Evolutionary conservation across 2,113 vertebrate species (phyloP), one percentile per base, ranked within the genome.

Genomic region (Mormyrus lacerda): DNA sequence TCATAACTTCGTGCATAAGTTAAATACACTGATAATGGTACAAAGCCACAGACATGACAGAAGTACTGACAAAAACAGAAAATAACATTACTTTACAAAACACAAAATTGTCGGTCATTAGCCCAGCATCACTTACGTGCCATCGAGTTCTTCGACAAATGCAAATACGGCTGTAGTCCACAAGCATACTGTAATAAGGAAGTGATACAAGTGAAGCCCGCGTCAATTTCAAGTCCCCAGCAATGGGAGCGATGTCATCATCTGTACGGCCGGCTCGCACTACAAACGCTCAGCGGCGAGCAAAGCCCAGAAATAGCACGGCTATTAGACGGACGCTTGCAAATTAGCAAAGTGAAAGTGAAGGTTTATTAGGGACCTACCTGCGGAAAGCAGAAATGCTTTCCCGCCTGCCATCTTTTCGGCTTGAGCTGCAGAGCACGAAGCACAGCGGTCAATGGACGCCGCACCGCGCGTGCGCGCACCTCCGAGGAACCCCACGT

Each of bases 101-200:
- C n/a, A 69, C 35, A 42, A 39, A 79, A 42, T 1, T 39, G 15
- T 79, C 73, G 13, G 73, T 42, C 35, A 9, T 42, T 79, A 79
- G 8, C 4, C 35, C 73, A 79, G 91, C 88, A 91, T 90, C 94
- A 97, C 98, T 99, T 96, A 99, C 98, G 97, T 97, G 91, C 98
- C 97, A 94, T 98, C 97, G n/a, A 99, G 96, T 83, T 99, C 98
- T 92, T 98, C 96, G 69, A 99, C 97, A 89, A 97, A 95, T 10
- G 95, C 97, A 35, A 95, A 91, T 90, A 95, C 94, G 7, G 94
- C 92, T 4, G 94, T 94, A 91, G 94, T 73, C 3, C 95, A 89
- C 0, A 96, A 93, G 91, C 95, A 76, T 82, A 94, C 96, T 96
- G 94, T 6, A 89, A 90, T 0, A 51, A 79, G 39, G 85, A 89